These are phyloP conservation scores for Eumeta japonica DNA, from an alignment of 1,140 invertebrate species.

Conservation along the genomic window DNA sequence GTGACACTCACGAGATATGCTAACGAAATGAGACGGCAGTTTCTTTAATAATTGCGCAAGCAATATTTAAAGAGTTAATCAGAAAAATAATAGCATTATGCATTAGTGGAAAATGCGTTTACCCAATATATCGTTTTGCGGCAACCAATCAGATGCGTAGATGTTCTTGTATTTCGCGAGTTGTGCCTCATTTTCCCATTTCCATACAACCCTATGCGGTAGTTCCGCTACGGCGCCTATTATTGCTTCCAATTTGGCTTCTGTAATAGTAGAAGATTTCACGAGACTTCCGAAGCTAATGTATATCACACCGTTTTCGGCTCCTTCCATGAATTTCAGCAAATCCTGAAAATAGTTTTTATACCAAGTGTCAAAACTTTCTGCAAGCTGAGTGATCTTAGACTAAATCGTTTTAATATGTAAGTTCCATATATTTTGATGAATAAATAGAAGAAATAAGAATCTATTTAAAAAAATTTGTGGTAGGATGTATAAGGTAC, in stretches of 20 bases:
- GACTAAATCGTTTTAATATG: no score
- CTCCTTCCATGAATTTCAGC: constrained; percentile 66
- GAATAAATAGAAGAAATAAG: no score
- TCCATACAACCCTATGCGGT: constrained; percentile 68
- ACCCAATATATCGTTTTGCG: constrained; percentile 62
- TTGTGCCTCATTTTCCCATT: constrained; percentile 66
- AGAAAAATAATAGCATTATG: no score
- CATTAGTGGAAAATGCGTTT: no score
- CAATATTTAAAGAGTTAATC: no score
- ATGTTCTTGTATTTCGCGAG: constrained; percentile 63
- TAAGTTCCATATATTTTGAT: no score
- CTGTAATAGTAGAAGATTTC: constrained; percentile 61
- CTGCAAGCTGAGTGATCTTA: neutral
- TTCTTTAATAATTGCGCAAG: no score
- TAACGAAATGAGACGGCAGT: no score
- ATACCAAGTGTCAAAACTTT: neutral
- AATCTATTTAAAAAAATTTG: no score
- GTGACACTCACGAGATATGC: no score
- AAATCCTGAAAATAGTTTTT: constrained; percentile 57
- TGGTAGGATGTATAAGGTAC: no score
- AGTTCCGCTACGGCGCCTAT: constrained; percentile 61
- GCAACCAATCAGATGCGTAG: constrained; percentile 62
- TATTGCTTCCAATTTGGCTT: constrained; percentile 60
- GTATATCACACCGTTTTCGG: constrained; percentile 63
- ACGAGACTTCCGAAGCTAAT: constrained; percentile 73